Evolutionary conservation across 2,888 invertebrate species (phyloP).

Genomic region (Apomyelois bistriatella): DNA sequence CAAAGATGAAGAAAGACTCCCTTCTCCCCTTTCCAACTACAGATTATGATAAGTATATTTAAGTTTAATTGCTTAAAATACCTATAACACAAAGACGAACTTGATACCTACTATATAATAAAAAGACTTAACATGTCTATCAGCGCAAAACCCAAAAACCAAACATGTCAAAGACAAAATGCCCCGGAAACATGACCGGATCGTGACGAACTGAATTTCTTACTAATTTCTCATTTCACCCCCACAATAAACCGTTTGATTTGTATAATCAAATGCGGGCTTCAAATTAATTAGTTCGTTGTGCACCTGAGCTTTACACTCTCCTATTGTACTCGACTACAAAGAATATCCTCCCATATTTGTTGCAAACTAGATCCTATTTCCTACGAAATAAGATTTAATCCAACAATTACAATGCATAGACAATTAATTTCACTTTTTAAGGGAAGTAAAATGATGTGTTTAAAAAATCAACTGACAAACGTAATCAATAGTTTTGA

Average conservation of each 20-base stretch:
- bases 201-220: slow-evolving; percentile 78
- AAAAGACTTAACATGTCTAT: neutral
- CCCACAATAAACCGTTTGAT: slow-evolving; percentile 73
- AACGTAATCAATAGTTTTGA: neutral
- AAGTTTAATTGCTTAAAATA: too few relatives aligned
- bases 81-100: neutral
- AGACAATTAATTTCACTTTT: neutral
- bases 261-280: slow-evolving; percentile 80
- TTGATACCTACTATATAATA: too few relatives aligned
- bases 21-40: too few relatives aligned
- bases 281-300: slow-evolving; percentile 77
- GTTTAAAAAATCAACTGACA: slow-evolving; percentile 21
- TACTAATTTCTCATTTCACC: slow-evolving; percentile 78
- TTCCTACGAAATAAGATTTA: neutral
- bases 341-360: neutral
- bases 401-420: slow-evolving; percentile 6
- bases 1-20: too few relatives aligned
- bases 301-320: slow-evolving; percentile 74
- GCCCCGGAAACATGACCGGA: slow-evolving; percentile 64
- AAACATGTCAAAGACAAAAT: slow-evolving; percentile 62
- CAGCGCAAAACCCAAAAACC: slow-evolving; percentile 35
- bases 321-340: slow-evolving; percentile 37
- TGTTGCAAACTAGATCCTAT: neutral
- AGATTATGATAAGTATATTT: too few relatives aligned
- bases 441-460: neutral